A percentile compares a stretch with the other conserved stretches of the same genome.
Evolutionary conservation across 2,113 vertebrate species (phyloP).

Genomic region (Tinamus guttatus): DNA sequence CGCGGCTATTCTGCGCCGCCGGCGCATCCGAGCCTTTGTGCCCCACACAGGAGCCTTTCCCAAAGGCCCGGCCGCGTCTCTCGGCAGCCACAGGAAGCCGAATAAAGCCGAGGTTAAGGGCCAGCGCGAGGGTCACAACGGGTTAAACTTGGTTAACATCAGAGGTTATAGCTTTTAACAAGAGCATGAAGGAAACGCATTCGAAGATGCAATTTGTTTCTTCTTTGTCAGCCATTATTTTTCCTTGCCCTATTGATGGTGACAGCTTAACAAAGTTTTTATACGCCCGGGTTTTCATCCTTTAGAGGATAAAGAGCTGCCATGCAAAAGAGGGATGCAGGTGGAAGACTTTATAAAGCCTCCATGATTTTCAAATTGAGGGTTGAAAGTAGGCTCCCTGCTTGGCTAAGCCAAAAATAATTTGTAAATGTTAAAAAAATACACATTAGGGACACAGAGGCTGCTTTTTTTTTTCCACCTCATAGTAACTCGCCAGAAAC

Average conservation of each 20-base stretch:
- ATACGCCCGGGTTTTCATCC: slow-evolving; percentile 78
- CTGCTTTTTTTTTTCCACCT: neutral
- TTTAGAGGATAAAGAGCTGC: slow-evolving; percentile 77
- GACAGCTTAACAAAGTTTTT: slow-evolving; percentile 86
- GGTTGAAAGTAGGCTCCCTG: slow-evolving; percentile 83
- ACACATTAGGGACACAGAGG: slow-evolving; percentile 20
- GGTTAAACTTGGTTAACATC: slow-evolving; percentile 86
- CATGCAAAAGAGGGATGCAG: slow-evolving; percentile 82
- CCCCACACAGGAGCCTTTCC: slow-evolving; percentile 76
- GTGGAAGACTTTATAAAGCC: slow-evolving; percentile 82
- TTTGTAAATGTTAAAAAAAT: slow-evolving; percentile 72
- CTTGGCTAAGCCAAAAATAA: slow-evolving; percentile 80
- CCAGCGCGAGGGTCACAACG: slow-evolving; percentile 74
- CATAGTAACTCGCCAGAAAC: slow-evolving; percentile 16
- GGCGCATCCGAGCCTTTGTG: slow-evolving; percentile 80
- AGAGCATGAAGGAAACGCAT: slow-evolving; percentile 81
- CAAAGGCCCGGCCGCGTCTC: slow-evolving; percentile 73
- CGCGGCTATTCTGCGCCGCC: slow-evolving; percentile 71
- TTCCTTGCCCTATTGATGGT: slow-evolving; percentile 79
- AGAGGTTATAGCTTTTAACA: slow-evolving; percentile 86
- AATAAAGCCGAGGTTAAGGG: slow-evolving; percentile 84
- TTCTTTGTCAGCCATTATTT: slow-evolving; percentile 82
- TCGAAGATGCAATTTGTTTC: slow-evolving; percentile 84
- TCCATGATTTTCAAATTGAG: slow-evolving; percentile 82
- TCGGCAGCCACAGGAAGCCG: slow-evolving; percentile 80